Conservation (phyloP, 2,797 vertebrate genomes). For the Pampus argenteus region DNA sequence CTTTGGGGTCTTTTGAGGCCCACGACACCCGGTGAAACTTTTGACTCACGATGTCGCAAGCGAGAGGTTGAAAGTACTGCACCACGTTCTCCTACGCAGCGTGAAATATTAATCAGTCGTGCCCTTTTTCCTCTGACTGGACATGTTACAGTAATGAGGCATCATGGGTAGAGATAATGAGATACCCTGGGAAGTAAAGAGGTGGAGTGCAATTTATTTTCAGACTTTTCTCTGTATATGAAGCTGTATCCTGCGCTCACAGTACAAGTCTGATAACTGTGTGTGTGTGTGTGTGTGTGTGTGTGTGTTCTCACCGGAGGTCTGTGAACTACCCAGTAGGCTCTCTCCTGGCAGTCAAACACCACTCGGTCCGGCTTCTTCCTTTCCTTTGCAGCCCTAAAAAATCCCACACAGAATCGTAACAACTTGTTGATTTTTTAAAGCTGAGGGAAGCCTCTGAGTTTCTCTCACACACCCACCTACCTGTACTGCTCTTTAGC, state of each 20-base stretch:
- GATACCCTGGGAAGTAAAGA: slow-evolving; percentile 62
- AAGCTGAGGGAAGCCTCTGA: not conserved
- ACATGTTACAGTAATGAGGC: slow-evolving; percentile 71
- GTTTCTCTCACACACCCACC: slow-evolving; percentile 50
- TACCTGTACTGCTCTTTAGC: slow-evolving; percentile 98
- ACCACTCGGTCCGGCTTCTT: slow-evolving; percentile 94
- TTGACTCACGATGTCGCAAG: not conserved
- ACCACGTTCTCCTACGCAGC: slow-evolving; percentile 28
- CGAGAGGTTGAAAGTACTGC: slow-evolving; percentile 29
- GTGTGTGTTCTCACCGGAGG: slow-evolving; percentile 88
- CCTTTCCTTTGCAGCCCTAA: slow-evolving; percentile 94
- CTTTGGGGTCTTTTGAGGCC: not conserved
- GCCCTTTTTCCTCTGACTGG: slow-evolving; percentile 76
- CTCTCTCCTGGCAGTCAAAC: slow-evolving; percentile 96
- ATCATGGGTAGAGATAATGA: slow-evolving; percentile 79
- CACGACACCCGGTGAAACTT: not conserved
- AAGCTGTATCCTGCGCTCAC: slow-evolving; percentile 35
- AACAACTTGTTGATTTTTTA: not conserved
- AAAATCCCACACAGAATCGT: slow-evolving; percentile 16
- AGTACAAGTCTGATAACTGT: slow-evolving; percentile 33
- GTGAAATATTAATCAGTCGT: slow-evolving; percentile 77
- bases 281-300: slow-evolving; percentile 36
- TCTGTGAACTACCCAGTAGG: slow-evolving; percentile 96
- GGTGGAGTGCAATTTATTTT: slow-evolving; percentile 54
- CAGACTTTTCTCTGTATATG: slow-evolving; percentile 31